Evolutionary conservation across 2,113 vertebrate species (phyloP), one percentile per base, ranked within the genome.

Genomic region (Alligator sinensis): DNA sequence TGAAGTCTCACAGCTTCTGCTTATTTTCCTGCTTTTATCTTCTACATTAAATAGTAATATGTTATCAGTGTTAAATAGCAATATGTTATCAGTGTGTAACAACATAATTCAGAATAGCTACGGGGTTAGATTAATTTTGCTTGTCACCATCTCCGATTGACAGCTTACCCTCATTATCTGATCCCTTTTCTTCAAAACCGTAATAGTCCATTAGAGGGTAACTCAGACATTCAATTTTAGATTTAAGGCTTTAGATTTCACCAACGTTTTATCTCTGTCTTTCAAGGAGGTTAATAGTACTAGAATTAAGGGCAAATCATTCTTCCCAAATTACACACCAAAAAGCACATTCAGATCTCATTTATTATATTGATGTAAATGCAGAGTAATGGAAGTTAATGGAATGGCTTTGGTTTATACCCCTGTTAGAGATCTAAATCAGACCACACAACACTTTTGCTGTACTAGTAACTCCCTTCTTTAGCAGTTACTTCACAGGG

Each of bases 131-230:
- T 89, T 74, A 57, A 28, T 63, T 85, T 47, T 62, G 59, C 81
- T 66, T 80, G 70, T 86, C 76, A 61, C 6, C 61, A 15, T 82
- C 77, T 61, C 64, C 79, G 2, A 47, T 82, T 91, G 83, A 75
- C 55, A 59, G 64, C 84, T 70, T 84, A 84, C 61, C 21, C 24
- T 62, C 19, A 94, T 75, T 34, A 59, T 47, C 83, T 93, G 61
- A 24, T 91, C 82, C 38, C 68, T 92, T 92, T 66, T 80, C 79
- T 94, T 79, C 34, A 57, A 77, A 97, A 76, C 22, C 22, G 11
- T 82, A 27, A n/a, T 72, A 19, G 76, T 16, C 63, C 63, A 25
- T 22, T 55, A 70, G 61, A 62, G 47, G 82, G 54, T 80, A 70
- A 90, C 84, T 86, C 59, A 12, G 19, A 62, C 21, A 22, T 62